Conservation (phyloP, 1,140 invertebrate genomes). For the Oryctes rhinoceros region DNA sequence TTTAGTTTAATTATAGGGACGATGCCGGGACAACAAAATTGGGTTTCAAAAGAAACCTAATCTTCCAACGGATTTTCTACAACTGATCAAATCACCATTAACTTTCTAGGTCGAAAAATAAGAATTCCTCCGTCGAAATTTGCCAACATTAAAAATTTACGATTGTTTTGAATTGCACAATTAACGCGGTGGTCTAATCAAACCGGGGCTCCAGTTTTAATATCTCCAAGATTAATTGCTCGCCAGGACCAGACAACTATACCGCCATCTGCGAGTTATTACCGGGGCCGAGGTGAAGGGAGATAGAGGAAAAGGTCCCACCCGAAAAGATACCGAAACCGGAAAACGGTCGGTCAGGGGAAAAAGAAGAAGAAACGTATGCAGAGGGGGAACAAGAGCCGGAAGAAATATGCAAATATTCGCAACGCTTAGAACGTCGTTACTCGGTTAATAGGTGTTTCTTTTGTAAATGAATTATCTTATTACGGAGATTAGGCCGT, state of each 20-base stretch:
- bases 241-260: conserved; percentile 18
- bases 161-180: conserved; percentile 42
- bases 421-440: conserved; percentile 41
- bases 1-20: no score
- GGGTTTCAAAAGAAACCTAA: no score
- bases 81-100: no score
- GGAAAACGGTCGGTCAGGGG: neutral
- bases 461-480: conserved; percentile 42
- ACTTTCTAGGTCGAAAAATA: no score
- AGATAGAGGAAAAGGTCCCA: neutral
- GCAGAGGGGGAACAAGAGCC: neutral
- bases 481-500: conserved; percentile 39
- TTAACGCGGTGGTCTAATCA: conserved; percentile 40
- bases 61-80: no score
- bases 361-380: neutral
- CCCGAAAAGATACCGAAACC: neutral
- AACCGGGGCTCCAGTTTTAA: conserved; percentile 36
- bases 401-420: conserved; percentile 40
- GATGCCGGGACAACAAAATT: no score
- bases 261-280: conserved; percentile 38
- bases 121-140: neutral
- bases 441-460: conserved; percentile 42
- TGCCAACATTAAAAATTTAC: conserved; percentile 40
- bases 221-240: conserved; percentile 43
- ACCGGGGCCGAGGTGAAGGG: neutral